Evolutionary conservation across 1,140 invertebrate genomes (phyloP).

Genomic region (Venturia canescens): DNA sequence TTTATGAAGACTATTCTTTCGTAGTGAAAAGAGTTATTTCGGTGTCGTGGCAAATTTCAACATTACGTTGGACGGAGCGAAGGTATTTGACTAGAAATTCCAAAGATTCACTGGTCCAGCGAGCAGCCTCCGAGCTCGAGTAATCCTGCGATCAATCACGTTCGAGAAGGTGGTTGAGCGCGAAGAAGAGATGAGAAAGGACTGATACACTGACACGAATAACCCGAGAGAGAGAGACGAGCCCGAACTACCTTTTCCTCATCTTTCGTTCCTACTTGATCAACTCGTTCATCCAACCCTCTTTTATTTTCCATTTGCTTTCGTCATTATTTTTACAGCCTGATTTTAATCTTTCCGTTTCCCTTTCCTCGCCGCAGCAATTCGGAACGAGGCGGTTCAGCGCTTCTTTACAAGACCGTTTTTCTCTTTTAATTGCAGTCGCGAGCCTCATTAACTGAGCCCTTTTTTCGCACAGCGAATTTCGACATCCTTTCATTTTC

Average conservation of each 20-base stretch:
- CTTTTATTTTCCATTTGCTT: background rate
- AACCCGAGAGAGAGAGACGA: slow-evolving; percentile 58
- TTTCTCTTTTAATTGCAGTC: too few species aligned
- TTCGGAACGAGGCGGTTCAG: background rate
- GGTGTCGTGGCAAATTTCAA: too few species aligned
- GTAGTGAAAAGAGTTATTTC: too few species aligned
- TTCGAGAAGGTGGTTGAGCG: slow-evolving; percentile 6
- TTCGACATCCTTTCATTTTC: slow-evolving; percentile 43
- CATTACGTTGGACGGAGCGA: too few species aligned
- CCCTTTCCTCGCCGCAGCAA: background rate
- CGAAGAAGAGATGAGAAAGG: slow-evolving; percentile 6
- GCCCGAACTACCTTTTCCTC: slow-evolving; percentile 30
- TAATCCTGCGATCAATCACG: slow-evolving; percentile 11
- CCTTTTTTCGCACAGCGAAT: background rate
- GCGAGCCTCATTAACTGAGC: too few species aligned
- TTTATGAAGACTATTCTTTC: too few species aligned
- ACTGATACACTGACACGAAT: slow-evolving; percentile 46
- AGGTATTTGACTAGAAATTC: background rate
- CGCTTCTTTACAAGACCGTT: background rate
- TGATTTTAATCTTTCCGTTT: background rate
- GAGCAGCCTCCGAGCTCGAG: background rate
- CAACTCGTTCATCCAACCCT: background rate
- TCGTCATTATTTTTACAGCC: slow-evolving; percentile 15
- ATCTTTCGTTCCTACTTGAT: slow-evolving; percentile 4
- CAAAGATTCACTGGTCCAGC: background rate